Base-by-base conservation (phyloP, 64 coral and sea anemone genomes). In the Pocillopora damicornis region DNA sequence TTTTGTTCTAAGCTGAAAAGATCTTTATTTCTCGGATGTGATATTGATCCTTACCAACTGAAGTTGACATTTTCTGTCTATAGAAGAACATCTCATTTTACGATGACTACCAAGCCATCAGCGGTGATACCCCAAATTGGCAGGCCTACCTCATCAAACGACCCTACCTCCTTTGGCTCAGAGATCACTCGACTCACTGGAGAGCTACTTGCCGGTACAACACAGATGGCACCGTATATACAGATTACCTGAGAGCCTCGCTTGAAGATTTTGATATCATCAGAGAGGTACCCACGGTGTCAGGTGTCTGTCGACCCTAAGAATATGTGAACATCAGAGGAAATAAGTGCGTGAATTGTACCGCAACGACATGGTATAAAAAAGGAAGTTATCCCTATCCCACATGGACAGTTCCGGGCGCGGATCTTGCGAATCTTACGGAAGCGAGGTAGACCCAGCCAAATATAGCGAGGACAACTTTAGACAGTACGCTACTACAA, bases 251-350 rank as follows among this genome's bases (percentile, higher is more conserved):
- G 42, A 51, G 42, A 51, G 42, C 42, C 7, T 51, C 42, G 42
- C 42, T 51, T 51, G 42, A 51, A 51, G 42, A 51, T 7, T 51
- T 51, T 51, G 42, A 1, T 7, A 51, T 51, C 42, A 67, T 67
- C 7, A 67, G 22, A 18, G 1, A 22, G 1, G 5, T 51, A 51
- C 7, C 7, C 42, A 51, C 42, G 42, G 42, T 51, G 42, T 4
- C 3, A 51, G 3, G 7, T 2, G 7, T 1, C 22, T 67, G 22
- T 22, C 64, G 17, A 8, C 15, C 22, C 0, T 72, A 82, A 14
- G 88, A 90, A n/a, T 59, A 71, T 17, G 73, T 90, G 4, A 90
- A 90, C 66, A 90, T 90, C 26, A 79, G 88, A 11, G 88, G 79
- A 82, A 45, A 78, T 18, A 51, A 51, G 7, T 51, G 42, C 7